Conservation (phyloP, 2,888 invertebrate genomes). For the Thera britannica region DNA sequence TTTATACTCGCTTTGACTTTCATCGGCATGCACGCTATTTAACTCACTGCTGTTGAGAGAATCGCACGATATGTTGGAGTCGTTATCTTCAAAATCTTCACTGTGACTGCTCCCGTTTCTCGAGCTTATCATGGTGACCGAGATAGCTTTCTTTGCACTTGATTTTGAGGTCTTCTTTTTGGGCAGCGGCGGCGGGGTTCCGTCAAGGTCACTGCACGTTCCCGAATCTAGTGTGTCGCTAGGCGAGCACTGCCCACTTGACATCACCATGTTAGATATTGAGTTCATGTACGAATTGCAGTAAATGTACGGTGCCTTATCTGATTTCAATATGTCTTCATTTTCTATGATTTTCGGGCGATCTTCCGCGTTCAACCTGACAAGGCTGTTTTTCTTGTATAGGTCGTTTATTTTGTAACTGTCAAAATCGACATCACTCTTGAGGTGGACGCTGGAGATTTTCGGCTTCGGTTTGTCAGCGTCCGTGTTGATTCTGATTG, state of each 20-base stretch:
- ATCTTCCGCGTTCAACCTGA: constrained; percentile 85
- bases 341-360: constrained; percentile 80
- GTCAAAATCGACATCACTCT: constrained; percentile 77
- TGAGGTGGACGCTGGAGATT: constrained; percentile 79
- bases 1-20: constrained; percentile 77
- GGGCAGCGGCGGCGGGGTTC: constrained; percentile 88
- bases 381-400: constrained; percentile 81
- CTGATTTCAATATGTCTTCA: constrained; percentile 74
- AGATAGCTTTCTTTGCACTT: constrained; percentile 80
- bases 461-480: constrained; percentile 80
- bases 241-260: constrained; percentile 93
- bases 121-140: constrained; percentile 83
- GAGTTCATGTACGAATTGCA: constrained; percentile 85
- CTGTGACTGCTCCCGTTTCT: constrained; percentile 85
- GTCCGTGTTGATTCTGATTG: constrained; percentile 88
- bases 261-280: constrained; percentile 86
- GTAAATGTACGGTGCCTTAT: constrained; percentile 85
- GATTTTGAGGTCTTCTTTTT: constrained; percentile 86
- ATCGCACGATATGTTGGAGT: constrained; percentile 92
- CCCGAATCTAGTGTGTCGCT: constrained; percentile 93
- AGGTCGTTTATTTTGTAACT: constrained; percentile 70
- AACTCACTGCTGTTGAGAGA: constrained; percentile 90
- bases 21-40: constrained; percentile 80
- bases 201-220: constrained; percentile 93
- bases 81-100: constrained; percentile 89